phyloP scores from a whole-genome alignment of 2,888 invertebrate genomes.

The Brenthis daphne region DNA sequence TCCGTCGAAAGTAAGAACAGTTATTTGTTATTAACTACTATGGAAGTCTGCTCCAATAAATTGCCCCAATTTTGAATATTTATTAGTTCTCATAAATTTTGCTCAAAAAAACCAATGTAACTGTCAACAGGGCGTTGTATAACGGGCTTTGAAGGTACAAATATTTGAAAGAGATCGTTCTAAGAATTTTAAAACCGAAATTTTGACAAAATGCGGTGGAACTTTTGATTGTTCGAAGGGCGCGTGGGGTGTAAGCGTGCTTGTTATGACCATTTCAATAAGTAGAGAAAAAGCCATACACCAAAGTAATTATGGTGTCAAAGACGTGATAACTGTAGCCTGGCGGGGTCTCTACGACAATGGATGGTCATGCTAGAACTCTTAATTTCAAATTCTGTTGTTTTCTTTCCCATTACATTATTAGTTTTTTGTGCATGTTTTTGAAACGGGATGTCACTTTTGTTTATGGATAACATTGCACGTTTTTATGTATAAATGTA shows the following conservation, averaged over 20 bases:
- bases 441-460: constrained; percentile 27
- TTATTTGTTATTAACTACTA: constrained; percentile 76
- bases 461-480: constrained; percentile 4
- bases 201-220: constrained; percentile 79
- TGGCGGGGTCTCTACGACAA: constrained; percentile 59
- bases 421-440: constrained; percentile 14
- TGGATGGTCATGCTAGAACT: constrained; percentile 57
- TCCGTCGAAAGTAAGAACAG: constrained; percentile 75
- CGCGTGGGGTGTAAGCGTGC: constrained; percentile 72
- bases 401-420: constrained; percentile 20
- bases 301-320: constrained; percentile 75
- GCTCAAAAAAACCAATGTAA: constrained; percentile 55
- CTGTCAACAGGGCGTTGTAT: constrained; percentile 68
- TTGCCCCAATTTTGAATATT: constrained; percentile 75
- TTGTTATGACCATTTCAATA: constrained; percentile 74
- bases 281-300: constrained; percentile 66
- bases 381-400: constrained; percentile 30
- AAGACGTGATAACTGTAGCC: constrained; percentile 69
- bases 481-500: constrained; percentile 1
- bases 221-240: constrained; percentile 48
- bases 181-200: constrained; percentile 76
- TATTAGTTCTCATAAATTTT: constrained; percentile 71
- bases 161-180: constrained; percentile 59
- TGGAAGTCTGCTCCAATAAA: constrained; percentile 75
- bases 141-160: constrained; percentile 71